Base-by-base conservation (phyloP, 2,797 vertebrate genomes). In the Phylloscopus collybita region DNA sequence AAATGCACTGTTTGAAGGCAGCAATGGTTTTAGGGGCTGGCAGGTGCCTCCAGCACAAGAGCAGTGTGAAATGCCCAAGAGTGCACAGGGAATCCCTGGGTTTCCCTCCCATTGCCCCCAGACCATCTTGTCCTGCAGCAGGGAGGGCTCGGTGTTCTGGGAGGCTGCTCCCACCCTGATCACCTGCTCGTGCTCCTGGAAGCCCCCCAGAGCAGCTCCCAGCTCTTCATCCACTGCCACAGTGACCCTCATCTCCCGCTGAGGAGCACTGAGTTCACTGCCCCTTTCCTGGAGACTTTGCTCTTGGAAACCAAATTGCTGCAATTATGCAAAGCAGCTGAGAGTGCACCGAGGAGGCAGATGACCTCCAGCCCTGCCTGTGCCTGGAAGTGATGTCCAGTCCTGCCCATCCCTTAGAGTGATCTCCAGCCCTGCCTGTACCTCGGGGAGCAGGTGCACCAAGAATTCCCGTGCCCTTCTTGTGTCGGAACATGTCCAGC, bases 401-500 rank as follows among this genome's bases (percentile, higher is more conserved):
- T 36, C 59, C 19, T 78, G 32, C 19, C 49, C 51, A 18, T 53
- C 23, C 49, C 49, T 15, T 0, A 0, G 11, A 29, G 61, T 30
- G 49, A 64, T 59, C 57, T 50, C 34, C 7, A 40, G 72, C 45
- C 73, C 15, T 78, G 22, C 21, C 51, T 3, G 6, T 32, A 1
- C 22, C 17, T 27, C 0, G 1, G 9, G 34, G 34, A 60, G 57
- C 57, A 27, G 16, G 16, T 60, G 57, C 57, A 4, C 50, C 36
- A 13, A 15, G n/a, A 54, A 13, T 13, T 15, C 32, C 9, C 0
- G 0, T n/a, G 13, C 4, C 22, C 19, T 15, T 8, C 1, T 0
- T 17, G 4, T 61, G 32, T 23, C 1, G 0, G 16, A 17, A 11
- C 36, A 13, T 5, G 0, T 50, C 86, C 27, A 69, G 49, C 49